phyloP scores from a whole-genome alignment of 1,140 invertebrate genomes.

The Cyclargus thomasi region DNA sequence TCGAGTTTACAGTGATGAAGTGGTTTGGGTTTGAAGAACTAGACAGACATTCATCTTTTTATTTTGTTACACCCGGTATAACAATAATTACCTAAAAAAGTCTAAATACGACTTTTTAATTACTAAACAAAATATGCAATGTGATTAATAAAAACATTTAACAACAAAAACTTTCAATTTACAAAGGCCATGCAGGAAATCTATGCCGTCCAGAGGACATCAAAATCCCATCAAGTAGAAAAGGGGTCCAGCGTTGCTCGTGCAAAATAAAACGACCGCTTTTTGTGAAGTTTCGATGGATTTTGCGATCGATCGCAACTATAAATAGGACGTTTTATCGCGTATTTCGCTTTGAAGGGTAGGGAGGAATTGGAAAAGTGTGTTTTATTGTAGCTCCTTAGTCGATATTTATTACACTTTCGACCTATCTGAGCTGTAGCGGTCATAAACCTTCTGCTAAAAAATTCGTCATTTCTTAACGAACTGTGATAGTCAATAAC shows the following conservation, averaged over 20 bases:
- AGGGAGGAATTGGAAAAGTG: too few relatives aligned
- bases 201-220: constrained; percentile 42
- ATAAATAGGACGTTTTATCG: neutral
- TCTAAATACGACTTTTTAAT: neutral
- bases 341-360: neutral
- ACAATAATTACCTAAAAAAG: neutral
- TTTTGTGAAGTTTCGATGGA: constrained; percentile 6
- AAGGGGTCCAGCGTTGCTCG: constrained; percentile 19
- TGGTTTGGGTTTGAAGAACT: too few relatives aligned
- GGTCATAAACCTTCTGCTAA: too few relatives aligned
- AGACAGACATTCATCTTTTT: too few relatives aligned
- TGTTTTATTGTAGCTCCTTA: too few relatives aligned
- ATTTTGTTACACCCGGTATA: too few relatives aligned
- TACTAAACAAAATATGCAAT: neutral
- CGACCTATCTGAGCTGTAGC: too few relatives aligned
- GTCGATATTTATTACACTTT: too few relatives aligned
- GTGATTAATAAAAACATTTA: constrained; percentile 6
- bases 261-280: constrained; percentile 16
- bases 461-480: too few relatives aligned
- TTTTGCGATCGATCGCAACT: neutral
- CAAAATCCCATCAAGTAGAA: constrained; percentile 55
- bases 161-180: constrained; percentile 7
- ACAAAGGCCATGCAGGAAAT: constrained; percentile 23
- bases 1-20: too few relatives aligned
- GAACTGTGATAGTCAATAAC: too few relatives aligned